These are phyloP conservation scores for Dendropsophus ebraccatus DNA, from an alignment of 2,113 vertebrate species.

Conservation along the genomic window DNA sequence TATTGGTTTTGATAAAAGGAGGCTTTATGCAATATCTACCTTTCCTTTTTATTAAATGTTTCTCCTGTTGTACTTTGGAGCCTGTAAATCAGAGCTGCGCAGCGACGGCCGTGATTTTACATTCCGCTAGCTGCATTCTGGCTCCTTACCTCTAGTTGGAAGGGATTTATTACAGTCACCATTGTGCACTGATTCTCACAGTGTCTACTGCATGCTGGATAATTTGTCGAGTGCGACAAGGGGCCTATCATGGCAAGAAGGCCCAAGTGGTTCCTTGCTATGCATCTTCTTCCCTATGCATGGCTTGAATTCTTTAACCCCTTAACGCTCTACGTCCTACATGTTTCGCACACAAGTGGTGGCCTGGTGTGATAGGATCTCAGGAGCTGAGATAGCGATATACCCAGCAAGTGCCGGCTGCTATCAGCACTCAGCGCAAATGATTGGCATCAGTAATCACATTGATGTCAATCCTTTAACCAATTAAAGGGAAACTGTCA, in stretches of 20 bases:
- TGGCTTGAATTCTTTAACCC: neutral
- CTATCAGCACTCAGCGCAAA: too few species aligned
- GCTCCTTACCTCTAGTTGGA: neutral
- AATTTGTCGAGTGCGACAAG: neutral
- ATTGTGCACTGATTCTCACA: neutral
- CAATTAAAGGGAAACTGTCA: too few species aligned
- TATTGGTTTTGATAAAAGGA: constrained; percentile 7
- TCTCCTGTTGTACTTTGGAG: neutral
- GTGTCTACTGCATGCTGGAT: neutral
- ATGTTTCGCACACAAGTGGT: too few species aligned
- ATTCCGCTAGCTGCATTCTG: neutral
- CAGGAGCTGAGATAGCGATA: too few species aligned
- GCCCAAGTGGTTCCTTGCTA: neutral
- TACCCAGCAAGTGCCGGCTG: too few species aligned
- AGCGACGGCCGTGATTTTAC: neutral
- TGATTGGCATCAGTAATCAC: too few species aligned
- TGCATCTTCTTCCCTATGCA: neutral
- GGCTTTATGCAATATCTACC: constrained; percentile 4
- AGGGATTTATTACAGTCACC: neutral
- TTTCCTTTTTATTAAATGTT: neutral
- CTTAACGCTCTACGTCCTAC: too few species aligned
- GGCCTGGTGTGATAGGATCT: too few species aligned
- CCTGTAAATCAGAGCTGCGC: neutral
- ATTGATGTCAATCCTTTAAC: too few species aligned
- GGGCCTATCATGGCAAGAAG: neutral